Evolutionary conservation across 2,888 invertebrate genomes (phyloP).

Genomic region (Agrotis exclamationis): DNA sequence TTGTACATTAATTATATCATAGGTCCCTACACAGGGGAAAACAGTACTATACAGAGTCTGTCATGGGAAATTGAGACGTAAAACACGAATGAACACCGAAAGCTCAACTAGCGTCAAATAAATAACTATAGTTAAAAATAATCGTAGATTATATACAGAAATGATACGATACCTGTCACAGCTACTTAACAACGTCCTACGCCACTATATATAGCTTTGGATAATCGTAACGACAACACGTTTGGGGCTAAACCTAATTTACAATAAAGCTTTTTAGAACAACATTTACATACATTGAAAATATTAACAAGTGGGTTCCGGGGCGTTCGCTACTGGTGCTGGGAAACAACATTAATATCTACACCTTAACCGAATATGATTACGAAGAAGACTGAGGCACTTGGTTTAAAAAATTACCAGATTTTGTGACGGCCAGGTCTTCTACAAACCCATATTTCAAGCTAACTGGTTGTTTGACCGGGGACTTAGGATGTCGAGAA

Average conservation of each 20-base stretch:
- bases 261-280: constrained; percentile 90
- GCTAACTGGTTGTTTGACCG: constrained; percentile 38
- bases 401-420: constrained; percentile 53
- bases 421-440: constrained; percentile 49
- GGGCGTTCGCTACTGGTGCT: constrained; percentile 67
- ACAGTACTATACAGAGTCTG: constrained; percentile 76
- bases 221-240: constrained; percentile 85
- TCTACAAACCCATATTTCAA: constrained; percentile 56
- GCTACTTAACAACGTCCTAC: constrained; percentile 82
- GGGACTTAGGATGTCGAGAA: constrained; percentile 22
- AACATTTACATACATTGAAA: constrained; percentile 88
- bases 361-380: constrained; percentile 49
- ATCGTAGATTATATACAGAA: constrained; percentile 83
- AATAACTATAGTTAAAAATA: constrained; percentile 86
- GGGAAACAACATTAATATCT: constrained; percentile 54
- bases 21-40: constrained; percentile 64
- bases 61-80: constrained; percentile 83
- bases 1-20: constrained; percentile 52
- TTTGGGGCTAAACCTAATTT: constrained; percentile 87
- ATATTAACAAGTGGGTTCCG: constrained; percentile 78
- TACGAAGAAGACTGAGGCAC: constrained; percentile 67
- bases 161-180: constrained; percentile 76
- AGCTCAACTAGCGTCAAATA: constrained; percentile 85
- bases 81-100: constrained; percentile 79
- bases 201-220: constrained; percentile 88